Percentiles rank a stretch among this genome's conserved stretches.
Evolutionary conservation across 2,888 invertebrate species (phyloP).

Genomic region (Margaritifera margaritifera): DNA sequence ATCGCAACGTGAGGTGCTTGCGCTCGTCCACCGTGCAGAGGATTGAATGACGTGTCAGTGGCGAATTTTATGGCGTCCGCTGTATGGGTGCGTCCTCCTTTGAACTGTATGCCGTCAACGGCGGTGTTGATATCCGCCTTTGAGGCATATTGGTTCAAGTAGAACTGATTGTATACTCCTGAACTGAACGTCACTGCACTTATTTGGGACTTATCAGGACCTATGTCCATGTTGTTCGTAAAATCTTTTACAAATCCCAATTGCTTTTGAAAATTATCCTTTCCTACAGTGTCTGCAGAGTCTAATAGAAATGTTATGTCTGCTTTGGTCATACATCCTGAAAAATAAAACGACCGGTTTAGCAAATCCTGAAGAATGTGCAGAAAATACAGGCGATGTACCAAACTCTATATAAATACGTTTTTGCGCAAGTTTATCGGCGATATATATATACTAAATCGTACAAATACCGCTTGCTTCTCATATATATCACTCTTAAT

Average conservation of each 20-base stretch:
- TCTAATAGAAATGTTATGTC: conserved; percentile 59
- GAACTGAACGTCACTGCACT: conserved; percentile 54
- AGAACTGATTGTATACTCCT: conserved; percentile 52
- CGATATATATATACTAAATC: too few relatives aligned
- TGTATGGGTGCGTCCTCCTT: conserved; percentile 46
- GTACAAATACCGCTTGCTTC: too few relatives aligned
- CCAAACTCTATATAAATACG: too few relatives aligned
- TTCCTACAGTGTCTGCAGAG: conserved; percentile 52
- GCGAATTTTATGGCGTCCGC: conserved; percentile 54
- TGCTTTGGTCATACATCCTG: conserved; percentile 57
- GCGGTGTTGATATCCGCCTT: conserved; percentile 41
- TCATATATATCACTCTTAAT: too few relatives aligned
- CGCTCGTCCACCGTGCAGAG: conserved; percentile 50
- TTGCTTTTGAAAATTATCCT: conserved; percentile 50
- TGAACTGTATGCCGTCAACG: conserved; percentile 46
- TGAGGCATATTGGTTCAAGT: conserved; percentile 47
- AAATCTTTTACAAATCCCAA: conserved; percentile 52
- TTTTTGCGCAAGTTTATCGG: too few relatives aligned
- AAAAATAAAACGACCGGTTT: conserved; percentile 8
- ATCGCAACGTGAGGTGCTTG: conserved; percentile 50
- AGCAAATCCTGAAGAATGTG: too few relatives aligned
- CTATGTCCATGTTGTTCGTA: conserved; percentile 51
- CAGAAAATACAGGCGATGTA: too few relatives aligned
- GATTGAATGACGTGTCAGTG: conserved; percentile 52
- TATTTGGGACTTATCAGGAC: conserved; percentile 47